These are phyloP conservation scores for Dermatemys mawii DNA, from an alignment of 2,113 vertebrate genomes.

Conservation along the genomic window DNA sequence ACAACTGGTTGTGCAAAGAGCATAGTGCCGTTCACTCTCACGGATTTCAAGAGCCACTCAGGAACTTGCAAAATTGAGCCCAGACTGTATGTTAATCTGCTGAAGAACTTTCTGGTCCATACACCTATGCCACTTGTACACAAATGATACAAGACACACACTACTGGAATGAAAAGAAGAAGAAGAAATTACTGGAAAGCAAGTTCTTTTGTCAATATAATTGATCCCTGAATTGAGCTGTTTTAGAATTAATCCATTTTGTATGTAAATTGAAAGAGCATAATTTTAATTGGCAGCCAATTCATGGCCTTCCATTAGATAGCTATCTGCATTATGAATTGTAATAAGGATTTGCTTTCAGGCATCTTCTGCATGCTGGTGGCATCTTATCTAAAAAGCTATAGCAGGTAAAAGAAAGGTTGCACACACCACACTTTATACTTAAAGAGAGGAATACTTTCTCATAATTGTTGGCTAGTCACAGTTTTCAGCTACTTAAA, in stretches of 20 bases:
- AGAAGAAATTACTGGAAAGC: not conserved
- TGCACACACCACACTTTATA: not conserved
- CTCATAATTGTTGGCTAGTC: slow-evolving; percentile 26
- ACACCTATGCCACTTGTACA: not conserved
- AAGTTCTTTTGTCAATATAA: slow-evolving; percentile 7
- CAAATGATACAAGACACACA: not conserved
- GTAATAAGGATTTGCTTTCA: slow-evolving; percentile 46
- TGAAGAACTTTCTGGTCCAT: not conserved
- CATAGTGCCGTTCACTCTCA: not conserved
- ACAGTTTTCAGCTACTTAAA: not conserved
- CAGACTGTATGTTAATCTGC: not conserved
- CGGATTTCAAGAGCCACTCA: rapidly evolving
- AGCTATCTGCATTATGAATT: slow-evolving; percentile 34
- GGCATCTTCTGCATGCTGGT: not conserved
- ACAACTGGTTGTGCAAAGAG: not conserved
- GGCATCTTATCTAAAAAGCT: slow-evolving; percentile 39
- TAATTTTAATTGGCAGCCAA: slow-evolving; percentile 32
- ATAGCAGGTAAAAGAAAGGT: slow-evolving; percentile 4
- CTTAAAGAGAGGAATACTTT: slow-evolving; percentile 15
- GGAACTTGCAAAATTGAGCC: not conserved
- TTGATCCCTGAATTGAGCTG: not conserved
- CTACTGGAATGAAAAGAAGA: not conserved
- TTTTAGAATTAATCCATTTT: slow-evolving; percentile 35
- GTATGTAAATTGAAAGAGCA: slow-evolving; percentile 3
- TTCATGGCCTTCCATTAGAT: slow-evolving; percentile 14